Conservation (phyloP, 2,888 invertebrate species). For the Sinotaia quadrata region DNA sequence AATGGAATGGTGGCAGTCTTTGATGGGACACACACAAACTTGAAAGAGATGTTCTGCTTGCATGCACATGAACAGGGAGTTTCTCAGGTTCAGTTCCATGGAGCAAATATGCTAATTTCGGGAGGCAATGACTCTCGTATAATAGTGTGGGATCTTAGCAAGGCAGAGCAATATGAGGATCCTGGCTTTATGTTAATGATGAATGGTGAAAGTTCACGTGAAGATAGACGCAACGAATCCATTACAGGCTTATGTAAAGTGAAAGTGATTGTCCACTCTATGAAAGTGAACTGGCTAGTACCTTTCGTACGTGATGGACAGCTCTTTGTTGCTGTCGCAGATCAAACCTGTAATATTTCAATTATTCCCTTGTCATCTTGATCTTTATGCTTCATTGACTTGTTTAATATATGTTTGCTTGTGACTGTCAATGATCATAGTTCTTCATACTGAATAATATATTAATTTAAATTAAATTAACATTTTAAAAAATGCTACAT, state of each 20-base stretch:
- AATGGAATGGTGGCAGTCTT: constrained; percentile 67
- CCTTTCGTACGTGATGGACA: constrained; percentile 45
- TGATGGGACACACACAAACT: constrained; percentile 54
- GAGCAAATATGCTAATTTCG: constrained; percentile 53
- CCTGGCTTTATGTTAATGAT: constrained; percentile 12
- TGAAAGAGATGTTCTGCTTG: constrained; percentile 55
- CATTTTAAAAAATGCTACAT: too few species aligned
- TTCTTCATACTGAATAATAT: too few species aligned
- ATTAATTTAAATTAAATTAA: too few species aligned
- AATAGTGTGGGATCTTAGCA: constrained; percentile 61
- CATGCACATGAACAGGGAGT: constrained; percentile 67
- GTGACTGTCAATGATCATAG: too few species aligned
- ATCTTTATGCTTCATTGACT: too few species aligned
- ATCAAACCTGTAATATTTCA: constrained; percentile 59
- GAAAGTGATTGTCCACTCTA: constrained; percentile 48
- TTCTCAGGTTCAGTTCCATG: constrained; percentile 67
- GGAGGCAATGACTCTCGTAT: constrained; percentile 66
- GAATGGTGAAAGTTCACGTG: constrained; percentile 39
- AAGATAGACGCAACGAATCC: constrained; percentile 47
- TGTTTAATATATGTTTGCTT: too few species aligned
- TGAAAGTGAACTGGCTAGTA: constrained; percentile 68
- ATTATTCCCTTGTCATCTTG: constrained; percentile 37
- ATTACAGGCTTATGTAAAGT: constrained; percentile 51
- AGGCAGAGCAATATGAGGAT: constrained; percentile 41
- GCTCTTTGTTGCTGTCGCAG: constrained; percentile 59